phyloP scores from a whole-genome alignment of 2,797 vertebrate species.

The Sebastes cheni region DNA sequence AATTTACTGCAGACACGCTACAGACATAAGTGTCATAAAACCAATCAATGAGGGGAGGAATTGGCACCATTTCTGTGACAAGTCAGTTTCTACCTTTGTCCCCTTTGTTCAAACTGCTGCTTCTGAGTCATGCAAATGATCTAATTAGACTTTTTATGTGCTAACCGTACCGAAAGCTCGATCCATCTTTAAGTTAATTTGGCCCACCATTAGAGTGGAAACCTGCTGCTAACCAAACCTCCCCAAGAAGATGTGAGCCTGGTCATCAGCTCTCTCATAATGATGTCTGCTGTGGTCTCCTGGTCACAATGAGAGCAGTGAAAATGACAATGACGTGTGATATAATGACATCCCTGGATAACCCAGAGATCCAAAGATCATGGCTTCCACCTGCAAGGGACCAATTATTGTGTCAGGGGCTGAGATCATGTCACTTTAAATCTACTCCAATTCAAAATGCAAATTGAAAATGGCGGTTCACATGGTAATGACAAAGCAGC shows the following conservation, averaged over 20 bases:
- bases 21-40: not conserved
- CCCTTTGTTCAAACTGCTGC: not conserved
- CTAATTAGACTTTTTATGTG: slow-evolving; percentile 53
- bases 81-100: slow-evolving; percentile 7
- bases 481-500: slow-evolving; percentile 8
- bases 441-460: slow-evolving; percentile 11
- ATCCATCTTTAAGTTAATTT: slow-evolving; percentile 60
- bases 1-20: not conserved
- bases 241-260: slow-evolving; percentile 29
- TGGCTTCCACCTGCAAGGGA: not conserved
- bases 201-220: slow-evolving; percentile 45
- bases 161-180: slow-evolving; percentile 13
- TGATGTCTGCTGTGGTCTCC: slow-evolving; percentile 15
- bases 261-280: slow-evolving; percentile 26
- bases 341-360: slow-evolving; percentile 24
- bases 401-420: not conserved
- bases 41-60: not conserved
- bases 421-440: slow-evolving; percentile 22
- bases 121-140: slow-evolving; percentile 58
- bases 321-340: slow-evolving; percentile 11
- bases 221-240: slow-evolving; percentile 36
- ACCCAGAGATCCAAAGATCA: slow-evolving; percentile 2
- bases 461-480: slow-evolving; percentile 17
- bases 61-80: not conserved
- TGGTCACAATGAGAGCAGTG: slow-evolving; percentile 13